phyloP scores from a whole-genome alignment of 64 coral and sea anemone species.

The Orbicella faveolata region DNA sequence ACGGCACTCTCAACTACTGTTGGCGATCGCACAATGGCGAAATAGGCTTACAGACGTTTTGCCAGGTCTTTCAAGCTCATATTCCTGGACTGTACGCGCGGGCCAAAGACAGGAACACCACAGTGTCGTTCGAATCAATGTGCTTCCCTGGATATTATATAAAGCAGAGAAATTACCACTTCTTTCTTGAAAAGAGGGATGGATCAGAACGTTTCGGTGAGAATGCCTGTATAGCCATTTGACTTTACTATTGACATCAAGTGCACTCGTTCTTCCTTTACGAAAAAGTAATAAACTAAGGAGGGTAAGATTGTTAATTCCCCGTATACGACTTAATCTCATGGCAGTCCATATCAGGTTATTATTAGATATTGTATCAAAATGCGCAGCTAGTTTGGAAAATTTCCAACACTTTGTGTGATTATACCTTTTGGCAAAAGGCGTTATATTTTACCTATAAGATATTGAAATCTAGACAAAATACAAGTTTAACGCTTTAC shows the following conservation, averaged over 20 bases:
- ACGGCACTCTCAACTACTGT: slow-evolving; percentile 51
- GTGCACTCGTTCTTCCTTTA: background rate
- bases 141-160: slow-evolving; percentile 71
- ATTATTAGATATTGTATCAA: too few relatives aligned
- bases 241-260: background rate
- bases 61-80: slow-evolving; percentile 60
- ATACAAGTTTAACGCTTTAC: too few relatives aligned
- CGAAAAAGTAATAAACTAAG: too few relatives aligned
- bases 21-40: slow-evolving; percentile 54
- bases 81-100: slow-evolving; percentile 24
- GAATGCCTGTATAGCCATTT: background rate
- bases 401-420: too few relatives aligned
- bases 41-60: slow-evolving; percentile 24
- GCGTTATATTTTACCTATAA: too few relatives aligned
- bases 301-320: too few relatives aligned
- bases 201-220: slow-evolving; percentile 62
- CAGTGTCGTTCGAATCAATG: slow-evolving; percentile 68
- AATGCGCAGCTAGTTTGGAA: background rate
- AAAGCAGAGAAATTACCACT: slow-evolving; percentile 72
- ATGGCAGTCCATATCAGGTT: too few relatives aligned
- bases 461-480: too few relatives aligned
- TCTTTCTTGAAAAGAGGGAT: slow-evolving; percentile 55
- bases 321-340: too few relatives aligned
- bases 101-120: background rate
- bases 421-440: too few relatives aligned